These are phyloP conservation scores for Eulithis prunata DNA, from an alignment of 2,888 invertebrate species.

Conservation along the genomic window DNA sequence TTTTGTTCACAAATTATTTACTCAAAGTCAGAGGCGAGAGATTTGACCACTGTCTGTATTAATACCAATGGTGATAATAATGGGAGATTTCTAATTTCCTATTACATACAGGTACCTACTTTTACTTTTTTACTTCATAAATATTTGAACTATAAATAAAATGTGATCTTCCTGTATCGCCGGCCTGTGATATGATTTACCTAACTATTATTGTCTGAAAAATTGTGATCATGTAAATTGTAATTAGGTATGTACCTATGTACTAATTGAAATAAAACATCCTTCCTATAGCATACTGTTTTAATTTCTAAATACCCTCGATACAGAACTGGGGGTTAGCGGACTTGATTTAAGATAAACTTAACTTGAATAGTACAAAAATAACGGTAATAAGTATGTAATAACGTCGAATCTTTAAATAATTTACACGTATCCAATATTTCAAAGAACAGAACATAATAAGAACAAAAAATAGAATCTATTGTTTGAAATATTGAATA, in stretches of 20 bases:
- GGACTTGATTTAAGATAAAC: constrained; percentile 78
- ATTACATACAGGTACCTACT: too few relatives aligned
- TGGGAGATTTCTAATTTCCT: too few relatives aligned
- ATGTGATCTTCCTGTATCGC: too few relatives aligned
- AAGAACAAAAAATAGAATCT: neutral
- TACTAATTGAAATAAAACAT: constrained; percentile 70
- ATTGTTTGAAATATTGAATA: constrained; percentile 56
- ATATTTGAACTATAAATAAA: too few relatives aligned
- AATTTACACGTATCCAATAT: constrained; percentile 47
- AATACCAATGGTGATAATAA: too few relatives aligned
- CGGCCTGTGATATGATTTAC: too few relatives aligned
- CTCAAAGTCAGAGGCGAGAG: too few relatives aligned
- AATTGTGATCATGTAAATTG: neutral
- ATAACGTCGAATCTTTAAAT: constrained; percentile 62
- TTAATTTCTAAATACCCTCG: constrained; percentile 84
- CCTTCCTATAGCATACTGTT: constrained; percentile 80
- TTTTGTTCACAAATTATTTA: too few relatives aligned
- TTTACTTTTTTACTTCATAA: too few relatives aligned
- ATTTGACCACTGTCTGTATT: too few relatives aligned
- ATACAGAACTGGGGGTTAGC: constrained; percentile 83
- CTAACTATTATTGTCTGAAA: too few relatives aligned
- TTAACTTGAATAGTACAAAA: constrained; percentile 81
- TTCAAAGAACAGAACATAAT: constrained; percentile 32
- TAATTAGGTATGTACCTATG: neutral
- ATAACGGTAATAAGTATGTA: constrained; percentile 61